phyloP scores from a whole-genome alignment of 2,888 invertebrate genomes.

The Dilophus febrilis region DNA sequence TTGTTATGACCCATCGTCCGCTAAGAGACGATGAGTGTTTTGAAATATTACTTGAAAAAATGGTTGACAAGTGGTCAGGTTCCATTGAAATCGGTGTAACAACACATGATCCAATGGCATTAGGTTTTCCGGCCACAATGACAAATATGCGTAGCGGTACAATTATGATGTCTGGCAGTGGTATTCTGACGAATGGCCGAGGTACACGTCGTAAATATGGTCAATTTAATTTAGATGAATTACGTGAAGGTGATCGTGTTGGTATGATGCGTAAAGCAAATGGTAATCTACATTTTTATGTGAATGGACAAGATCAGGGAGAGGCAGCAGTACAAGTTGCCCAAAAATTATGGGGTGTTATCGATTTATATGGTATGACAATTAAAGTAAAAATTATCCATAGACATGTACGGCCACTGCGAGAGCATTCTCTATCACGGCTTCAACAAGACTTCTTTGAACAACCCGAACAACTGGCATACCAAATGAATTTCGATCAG shows the following conservation, averaged over 20 bases:
- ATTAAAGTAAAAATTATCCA: conserved; percentile 79
- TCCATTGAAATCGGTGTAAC: conserved; percentile 68
- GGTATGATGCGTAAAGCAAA: conserved; percentile 76
- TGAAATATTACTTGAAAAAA: conserved; percentile 82
- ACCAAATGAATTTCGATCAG: no score
- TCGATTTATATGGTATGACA: conserved; percentile 90
- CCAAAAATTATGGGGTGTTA: conserved; percentile 76
- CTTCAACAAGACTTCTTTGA: conserved; percentile 59
- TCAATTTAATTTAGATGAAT: conserved; percentile 81
- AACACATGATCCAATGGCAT: conserved; percentile 73
- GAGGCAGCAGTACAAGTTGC: conserved; percentile 73
- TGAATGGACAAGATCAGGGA: conserved; percentile 86
- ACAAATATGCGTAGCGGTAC: conserved; percentile 88
- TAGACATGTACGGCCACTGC: conserved; percentile 59
- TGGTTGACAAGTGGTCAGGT: conserved; percentile 86
- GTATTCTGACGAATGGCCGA: conserved; percentile 89
- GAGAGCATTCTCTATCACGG: no score
- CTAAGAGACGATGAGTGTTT: conserved; percentile 78
- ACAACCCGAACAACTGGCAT: conserved; percentile 26
- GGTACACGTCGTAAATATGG: conserved; percentile 87
- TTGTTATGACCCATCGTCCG: conserved; percentile 85
- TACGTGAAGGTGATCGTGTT: conserved; percentile 81
- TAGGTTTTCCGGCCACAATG: conserved; percentile 93
- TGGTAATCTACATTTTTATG: conserved; percentile 79
- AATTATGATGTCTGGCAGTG: conserved; percentile 94